Evolutionary conservation across 2,888 invertebrate genomes (phyloP).

Genomic region (Galerucella calmariensis): DNA sequence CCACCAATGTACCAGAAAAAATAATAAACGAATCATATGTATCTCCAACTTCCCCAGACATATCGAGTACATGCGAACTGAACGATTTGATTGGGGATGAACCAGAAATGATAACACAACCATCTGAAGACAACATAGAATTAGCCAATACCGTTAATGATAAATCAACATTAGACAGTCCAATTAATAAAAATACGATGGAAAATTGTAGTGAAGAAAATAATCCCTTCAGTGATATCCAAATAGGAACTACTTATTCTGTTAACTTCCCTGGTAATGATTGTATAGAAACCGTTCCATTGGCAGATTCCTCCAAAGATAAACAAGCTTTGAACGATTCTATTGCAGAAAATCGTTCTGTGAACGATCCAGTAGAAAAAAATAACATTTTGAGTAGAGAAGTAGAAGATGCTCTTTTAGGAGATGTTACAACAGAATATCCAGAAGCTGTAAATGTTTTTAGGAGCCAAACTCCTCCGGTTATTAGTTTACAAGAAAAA

Average conservation of each 20-base stretch:
- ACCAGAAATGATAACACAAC: neutral
- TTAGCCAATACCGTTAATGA: neutral
- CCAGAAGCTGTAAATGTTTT: neutral
- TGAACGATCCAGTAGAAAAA: neutral
- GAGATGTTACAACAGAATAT: neutral
- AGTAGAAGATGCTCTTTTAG: neutral
- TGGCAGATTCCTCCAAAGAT: neutral
- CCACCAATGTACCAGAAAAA: constrained; percentile 12
- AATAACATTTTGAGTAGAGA: neutral
- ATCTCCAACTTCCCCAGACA: constrained; percentile 32
- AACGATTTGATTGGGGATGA: neutral
- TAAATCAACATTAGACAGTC: neutral
- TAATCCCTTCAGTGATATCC: neutral
- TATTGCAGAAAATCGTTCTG: neutral
- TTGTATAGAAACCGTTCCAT: neutral
- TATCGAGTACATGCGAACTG: constrained; percentile 33
- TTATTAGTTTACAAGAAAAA: neutral
- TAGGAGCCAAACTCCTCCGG: neutral
- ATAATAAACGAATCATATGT: constrained; percentile 11
- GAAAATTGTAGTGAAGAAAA: constrained; percentile 1
- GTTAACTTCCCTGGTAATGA: neutral
- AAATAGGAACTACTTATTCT: neutral
- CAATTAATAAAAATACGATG: neutral
- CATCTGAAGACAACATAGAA: neutral
- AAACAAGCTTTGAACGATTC: neutral